These are phyloP conservation scores for Carassius carassius DNA, from an alignment of 2,113 vertebrate genomes.

Conservation along the genomic window DNA sequence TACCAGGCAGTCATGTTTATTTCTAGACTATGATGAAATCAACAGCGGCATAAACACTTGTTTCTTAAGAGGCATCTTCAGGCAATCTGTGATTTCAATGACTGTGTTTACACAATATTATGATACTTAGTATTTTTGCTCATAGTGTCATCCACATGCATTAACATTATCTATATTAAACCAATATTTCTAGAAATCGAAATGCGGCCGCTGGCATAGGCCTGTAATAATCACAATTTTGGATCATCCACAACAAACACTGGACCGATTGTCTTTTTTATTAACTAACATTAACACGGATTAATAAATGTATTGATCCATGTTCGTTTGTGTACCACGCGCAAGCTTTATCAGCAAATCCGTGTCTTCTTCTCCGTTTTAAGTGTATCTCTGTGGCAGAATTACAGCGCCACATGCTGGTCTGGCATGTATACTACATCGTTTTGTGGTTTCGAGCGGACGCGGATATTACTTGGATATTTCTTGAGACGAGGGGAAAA, in stretches of 20 bases:
- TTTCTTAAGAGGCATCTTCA: conserved; percentile 1
- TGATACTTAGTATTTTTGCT: not conserved
- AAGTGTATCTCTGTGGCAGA: too few relatives aligned
- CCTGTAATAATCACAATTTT: not conserved
- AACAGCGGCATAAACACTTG: conserved; percentile 1
- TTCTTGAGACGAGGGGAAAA: too few relatives aligned
- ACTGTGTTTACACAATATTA: not conserved
- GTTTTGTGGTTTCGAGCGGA: too few relatives aligned
- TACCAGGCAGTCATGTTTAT: conserved; percentile 9
- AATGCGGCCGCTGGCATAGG: not conserved
- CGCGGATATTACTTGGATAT: too few relatives aligned
- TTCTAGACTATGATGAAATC: conserved; percentile 11
- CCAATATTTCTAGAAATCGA: not conserved
- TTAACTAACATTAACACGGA: too few relatives aligned
- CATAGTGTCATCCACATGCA: not conserved
- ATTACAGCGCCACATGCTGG: too few relatives aligned
- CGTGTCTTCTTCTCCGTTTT: too few relatives aligned
- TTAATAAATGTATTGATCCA: too few relatives aligned
- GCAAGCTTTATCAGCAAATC: too few relatives aligned
- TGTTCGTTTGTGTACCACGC: too few relatives aligned
- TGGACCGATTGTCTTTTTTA: too few relatives aligned
- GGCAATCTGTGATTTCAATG: not conserved
- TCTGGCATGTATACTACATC: too few relatives aligned
- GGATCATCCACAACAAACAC: not conserved
- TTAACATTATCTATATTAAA: not conserved